These are phyloP conservation scores for Pandemis cinnamomeana DNA, from an alignment of 2,888 invertebrate species.

Conservation along the genomic window DNA sequence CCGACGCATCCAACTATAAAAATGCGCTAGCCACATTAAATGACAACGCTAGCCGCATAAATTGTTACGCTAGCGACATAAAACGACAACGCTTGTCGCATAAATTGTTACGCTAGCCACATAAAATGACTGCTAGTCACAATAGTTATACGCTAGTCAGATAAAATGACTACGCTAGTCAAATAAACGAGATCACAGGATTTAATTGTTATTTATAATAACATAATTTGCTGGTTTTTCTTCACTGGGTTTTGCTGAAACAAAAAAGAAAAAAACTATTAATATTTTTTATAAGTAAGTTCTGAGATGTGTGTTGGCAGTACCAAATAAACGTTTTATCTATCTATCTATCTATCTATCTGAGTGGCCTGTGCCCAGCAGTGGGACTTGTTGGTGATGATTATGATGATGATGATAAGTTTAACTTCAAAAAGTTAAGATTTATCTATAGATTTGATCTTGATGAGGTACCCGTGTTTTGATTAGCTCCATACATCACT, in stretches of 20 bases:
- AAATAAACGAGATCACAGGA: conserved; percentile 67
- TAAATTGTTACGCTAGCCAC: conserved; percentile 10
- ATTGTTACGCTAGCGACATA: conserved; percentile 61
- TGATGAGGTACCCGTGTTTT: too few relatives aligned
- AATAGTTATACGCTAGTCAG: too few relatives aligned
- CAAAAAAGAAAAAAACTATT: conserved; percentile 16
- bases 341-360: too few relatives aligned
- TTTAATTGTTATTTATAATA: conserved; percentile 59
- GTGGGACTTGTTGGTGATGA: too few relatives aligned
- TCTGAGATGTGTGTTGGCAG: too few relatives aligned
- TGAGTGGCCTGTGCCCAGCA: too few relatives aligned
- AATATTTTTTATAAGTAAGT: background rate
- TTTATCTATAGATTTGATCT: too few relatives aligned
- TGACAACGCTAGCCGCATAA: conserved; percentile 39
- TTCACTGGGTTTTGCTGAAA: conserved; percentile 48
- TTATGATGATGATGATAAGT: too few relatives aligned
- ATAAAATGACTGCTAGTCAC: conserved; percentile 5
- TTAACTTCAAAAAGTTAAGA: too few relatives aligned
- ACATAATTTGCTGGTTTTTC: conserved; percentile 55
- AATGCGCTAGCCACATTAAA: conserved; percentile 48
- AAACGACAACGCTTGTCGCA: conserved; percentile 12
- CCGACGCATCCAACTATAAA: conserved; percentile 52
- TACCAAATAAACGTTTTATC: too few relatives aligned
- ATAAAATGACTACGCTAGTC: conserved; percentile 26
- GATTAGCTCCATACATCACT: too few relatives aligned